phyloP scores from a whole-genome alignment of 2,888 invertebrate species.

The Nysson spinosus region DNA sequence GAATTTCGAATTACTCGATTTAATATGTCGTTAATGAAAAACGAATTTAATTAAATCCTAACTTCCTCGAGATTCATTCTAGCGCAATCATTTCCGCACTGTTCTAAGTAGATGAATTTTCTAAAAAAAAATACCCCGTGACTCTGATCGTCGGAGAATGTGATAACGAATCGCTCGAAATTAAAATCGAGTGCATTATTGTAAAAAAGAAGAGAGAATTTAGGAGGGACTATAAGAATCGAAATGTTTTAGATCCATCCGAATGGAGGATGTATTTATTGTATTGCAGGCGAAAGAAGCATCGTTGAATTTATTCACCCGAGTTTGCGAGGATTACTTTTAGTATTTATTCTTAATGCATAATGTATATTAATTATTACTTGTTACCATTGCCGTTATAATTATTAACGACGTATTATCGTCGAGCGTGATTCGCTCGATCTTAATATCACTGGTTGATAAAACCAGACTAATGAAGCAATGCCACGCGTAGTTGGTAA shows the following conservation, averaged over 20 bases:
- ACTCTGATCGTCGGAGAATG: slow-evolving; percentile 49
- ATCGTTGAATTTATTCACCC: slow-evolving; percentile 51
- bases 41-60: not conserved
- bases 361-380: slow-evolving; percentile 54
- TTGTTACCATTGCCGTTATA: slow-evolving; percentile 50
- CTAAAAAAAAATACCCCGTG: slow-evolving; percentile 9
- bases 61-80: slow-evolving; percentile 28
- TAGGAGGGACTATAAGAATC: slow-evolving; percentile 23
- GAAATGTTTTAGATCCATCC: slow-evolving; percentile 10
- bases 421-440: slow-evolving; percentile 17
- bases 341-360: slow-evolving; percentile 61
- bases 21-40: not conserved
- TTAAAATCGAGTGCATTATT: slow-evolving; percentile 39
- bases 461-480: slow-evolving; percentile 47
- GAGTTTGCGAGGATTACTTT: slow-evolving; percentile 61
- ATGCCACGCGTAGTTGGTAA: slow-evolving; percentile 69
- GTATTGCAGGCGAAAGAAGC: slow-evolving; percentile 38
- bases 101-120: slow-evolving; percentile 12
- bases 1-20: slow-evolving; percentile 7
- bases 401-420: slow-evolving; percentile 40
- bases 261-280: slow-evolving; percentile 39
- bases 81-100: not conserved
- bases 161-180: slow-evolving; percentile 53
- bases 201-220: slow-evolving; percentile 29
- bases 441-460: slow-evolving; percentile 39